These are phyloP conservation scores for Glyphotaelius pellucidus DNA, from an alignment of 2,888 invertebrate species.

Conservation along the genomic window DNA sequence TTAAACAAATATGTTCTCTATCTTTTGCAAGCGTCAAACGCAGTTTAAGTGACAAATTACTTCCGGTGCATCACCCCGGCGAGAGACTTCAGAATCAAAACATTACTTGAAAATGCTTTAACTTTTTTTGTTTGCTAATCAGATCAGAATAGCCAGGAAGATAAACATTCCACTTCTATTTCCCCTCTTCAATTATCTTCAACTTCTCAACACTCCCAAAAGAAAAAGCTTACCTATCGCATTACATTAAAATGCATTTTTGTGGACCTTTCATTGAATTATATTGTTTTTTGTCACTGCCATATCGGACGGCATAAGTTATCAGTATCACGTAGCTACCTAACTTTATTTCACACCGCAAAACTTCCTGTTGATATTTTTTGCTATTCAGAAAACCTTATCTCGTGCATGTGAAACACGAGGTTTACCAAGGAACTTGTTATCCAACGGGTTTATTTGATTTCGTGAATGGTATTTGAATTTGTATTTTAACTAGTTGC, in stretches of 20 bases:
- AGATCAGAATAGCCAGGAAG: neutral
- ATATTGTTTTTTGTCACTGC: conserved; percentile 2
- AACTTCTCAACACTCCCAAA: neutral
- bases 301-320: neutral
- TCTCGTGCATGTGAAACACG: neutral
- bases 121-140: neutral
- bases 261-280: neutral
- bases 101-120: neutral
- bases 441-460: neutral
- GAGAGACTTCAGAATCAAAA: neutral
- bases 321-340: neutral
- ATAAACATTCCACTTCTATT: neutral
- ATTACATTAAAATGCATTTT: neutral
- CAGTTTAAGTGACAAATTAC: neutral
- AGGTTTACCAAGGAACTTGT: neutral
- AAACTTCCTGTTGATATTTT: neutral
- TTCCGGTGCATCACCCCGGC: neutral
- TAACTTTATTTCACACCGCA: neutral
- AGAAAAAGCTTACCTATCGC: neutral
- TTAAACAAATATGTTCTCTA: neutral
- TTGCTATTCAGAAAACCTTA: neutral
- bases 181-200: neutral
- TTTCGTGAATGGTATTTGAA: neutral
- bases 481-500: neutral
- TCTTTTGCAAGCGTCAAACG: neutral